Base-by-base conservation (phyloP, 2,888 invertebrate genomes). In the Chouioia cunea region DNA sequence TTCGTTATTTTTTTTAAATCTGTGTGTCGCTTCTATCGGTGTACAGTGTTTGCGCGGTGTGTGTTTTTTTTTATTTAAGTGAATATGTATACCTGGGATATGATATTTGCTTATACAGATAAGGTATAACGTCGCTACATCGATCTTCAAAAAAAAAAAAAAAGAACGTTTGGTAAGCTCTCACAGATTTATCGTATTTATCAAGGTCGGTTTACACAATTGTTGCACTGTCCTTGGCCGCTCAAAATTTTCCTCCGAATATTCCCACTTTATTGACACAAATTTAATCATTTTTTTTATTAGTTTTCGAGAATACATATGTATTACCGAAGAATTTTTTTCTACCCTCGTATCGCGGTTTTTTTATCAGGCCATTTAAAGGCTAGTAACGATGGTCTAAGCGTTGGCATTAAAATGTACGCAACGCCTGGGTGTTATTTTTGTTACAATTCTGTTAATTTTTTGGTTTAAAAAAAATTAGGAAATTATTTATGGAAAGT, bases 111-210 rank as follows among this genome's bases (percentile, higher is more conserved):
- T 57, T n/a, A 18, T 8, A 22, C 12, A 15, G 4, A 47, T 47
- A 20, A 47, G 20, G n/a, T 36, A 23, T 12, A 20, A 43, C 36
- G 47, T 18, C 43, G 48, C 36, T 8, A 27, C 27, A 27, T 47
- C 20, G 14, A 16, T 47, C 65, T 36, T 36, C 1, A 36, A 36
- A 6, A 10, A 36, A 36, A 18, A 15, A 65, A 27, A 57, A 20
- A 3, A 57, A n/a, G n/a, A n/a, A n/a, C n/a, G n/a, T n/a, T n/a
- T 27, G 65, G 65, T 65, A 65, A 65, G 56, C 47, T 56, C 36
- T 57, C 23, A 6, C 6, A 36, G 4, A 18, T 16, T 1, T 53
- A 18, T 12, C 54, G 23, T 64, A n/a, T 47, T 46, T 47, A 56
- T 64, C 20, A 23, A 46, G 20, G 20, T 0, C 56, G 43, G 22